Base-by-base conservation (phyloP, 1,140 invertebrate species). In the Aricia agestis region DNA sequence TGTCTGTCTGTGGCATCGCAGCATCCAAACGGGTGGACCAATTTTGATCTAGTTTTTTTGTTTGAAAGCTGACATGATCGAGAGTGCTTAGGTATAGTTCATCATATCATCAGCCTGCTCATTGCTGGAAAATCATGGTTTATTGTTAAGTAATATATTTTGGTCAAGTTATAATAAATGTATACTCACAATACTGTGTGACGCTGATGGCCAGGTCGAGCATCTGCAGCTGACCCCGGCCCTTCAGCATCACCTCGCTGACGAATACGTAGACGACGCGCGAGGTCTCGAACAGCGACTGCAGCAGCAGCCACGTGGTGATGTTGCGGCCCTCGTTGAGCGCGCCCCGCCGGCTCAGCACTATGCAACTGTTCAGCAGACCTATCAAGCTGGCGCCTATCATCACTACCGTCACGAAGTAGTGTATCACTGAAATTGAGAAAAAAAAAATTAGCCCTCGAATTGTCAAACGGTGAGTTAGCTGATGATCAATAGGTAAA, bases 281-380 rank as follows among this genome's bases (percentile, higher is more conserved):
- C 6, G 79, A 83, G 1, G 85, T 88, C 75, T 91, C 89, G 57
- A 91, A 91, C 76, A 91, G 72, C 0, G 89, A 91, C 70, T 90
- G 84, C 7, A 91, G 76, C 9, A 91, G 78, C 36, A 91, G 71
- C 89, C 89, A 91, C 0, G 78, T 78, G 17, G 86, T 89, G 31
- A 91, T 82, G 19, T 84, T 84, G 1, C 82, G 77, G 11, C 84
- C 80, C 0, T 69, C 79, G 70, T 88, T 90, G 1, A 76, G 72
- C 1, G 72, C 63, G 0, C 82, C 70, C 6, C 76, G 79, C 0
- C 89, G 76, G 66, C 81, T 82, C 70, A 91, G 80, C 58, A 86
- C 81, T 31, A 87, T 71, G 4, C 79, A 78, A 58, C 83, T 86
- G 80, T 89, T 91, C 10, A 89, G 71, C 70, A 91, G 86, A 2